Percentiles rank a stretch among this genome's conserved stretches.
Evolutionary conservation across 2,888 invertebrate genomes (phyloP).

Genomic region (Nephrotoma flavescens): DNA sequence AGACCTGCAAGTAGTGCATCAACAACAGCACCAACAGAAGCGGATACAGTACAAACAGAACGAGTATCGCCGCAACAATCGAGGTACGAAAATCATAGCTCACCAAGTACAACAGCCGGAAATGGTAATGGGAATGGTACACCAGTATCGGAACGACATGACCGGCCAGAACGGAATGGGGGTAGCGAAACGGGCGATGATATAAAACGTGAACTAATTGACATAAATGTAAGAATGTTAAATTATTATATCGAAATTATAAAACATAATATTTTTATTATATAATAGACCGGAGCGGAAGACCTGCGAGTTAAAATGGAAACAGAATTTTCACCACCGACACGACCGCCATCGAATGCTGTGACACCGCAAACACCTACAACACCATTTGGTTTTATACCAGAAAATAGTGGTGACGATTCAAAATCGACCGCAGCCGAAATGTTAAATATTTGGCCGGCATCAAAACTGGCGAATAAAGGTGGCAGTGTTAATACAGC

Average conservation of each 20-base stretch:
- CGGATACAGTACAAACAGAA: conserved; percentile 33
- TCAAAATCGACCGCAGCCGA: conserved; percentile 35
- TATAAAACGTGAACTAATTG: conserved; percentile 29
- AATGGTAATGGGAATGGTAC: conserved; percentile 18
- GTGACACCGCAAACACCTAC: conserved; percentile 34
- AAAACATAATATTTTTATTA: neutral
- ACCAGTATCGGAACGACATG: conserved; percentile 14
- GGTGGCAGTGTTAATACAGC: conserved; percentile 71
- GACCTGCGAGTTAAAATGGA: conserved; percentile 60
- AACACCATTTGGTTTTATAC: conserved; percentile 30
- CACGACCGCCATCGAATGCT: neutral
- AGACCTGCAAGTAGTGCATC: conserved; percentile 33
- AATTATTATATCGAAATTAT: neutral
- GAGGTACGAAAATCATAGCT: conserved; percentile 34
- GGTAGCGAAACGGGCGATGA: conserved; percentile 31
- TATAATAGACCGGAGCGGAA: conserved; percentile 33
- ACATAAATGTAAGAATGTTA: conserved; percentile 20
- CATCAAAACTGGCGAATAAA: conserved; percentile 50
- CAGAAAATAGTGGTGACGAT: conserved; percentile 20
- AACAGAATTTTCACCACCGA: conserved; percentile 39
- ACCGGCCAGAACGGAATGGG: conserved; percentile 31
- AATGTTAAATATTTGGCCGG: conserved; percentile 43
- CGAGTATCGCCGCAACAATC: conserved; percentile 32
- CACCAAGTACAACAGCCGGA: conserved; percentile 30
- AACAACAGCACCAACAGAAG: conserved; percentile 32